phyloP scores from a whole-genome alignment of 2,113 vertebrate species.

The Sigmodon hispidus region DNA sequence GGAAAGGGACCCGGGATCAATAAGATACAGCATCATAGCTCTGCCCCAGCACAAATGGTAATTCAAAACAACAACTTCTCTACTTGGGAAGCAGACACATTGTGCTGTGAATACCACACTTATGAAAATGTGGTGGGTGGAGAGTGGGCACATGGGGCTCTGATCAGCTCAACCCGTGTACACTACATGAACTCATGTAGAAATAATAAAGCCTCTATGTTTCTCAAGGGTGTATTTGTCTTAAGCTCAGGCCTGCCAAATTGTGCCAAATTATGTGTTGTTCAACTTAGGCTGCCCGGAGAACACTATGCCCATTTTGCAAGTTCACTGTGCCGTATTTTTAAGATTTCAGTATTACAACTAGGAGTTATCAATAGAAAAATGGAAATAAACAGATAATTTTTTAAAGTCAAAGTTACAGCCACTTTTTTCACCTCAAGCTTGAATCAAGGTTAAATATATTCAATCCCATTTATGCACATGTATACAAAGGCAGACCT shows the following conservation, averaged over 20 bases:
- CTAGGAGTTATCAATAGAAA: constrained; percentile 69
- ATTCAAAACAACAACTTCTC: constrained; percentile 67
- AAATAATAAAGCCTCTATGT: constrained; percentile 83
- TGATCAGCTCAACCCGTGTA: constrained; percentile 45
- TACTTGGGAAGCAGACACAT: constrained; percentile 31
- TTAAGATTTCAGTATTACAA: constrained; percentile 71
- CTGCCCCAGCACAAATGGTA: constrained; percentile 50
- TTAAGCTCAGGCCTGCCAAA: constrained; percentile 75
- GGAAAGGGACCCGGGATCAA: no score
- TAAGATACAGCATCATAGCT: constrained; percentile 60
- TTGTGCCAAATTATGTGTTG: constrained; percentile 83
- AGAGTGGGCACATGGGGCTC: constrained; percentile 47
- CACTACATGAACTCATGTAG: constrained; percentile 59
- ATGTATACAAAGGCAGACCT: background rate
- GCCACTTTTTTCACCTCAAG: constrained; percentile 49
- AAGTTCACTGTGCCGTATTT: constrained; percentile 76
- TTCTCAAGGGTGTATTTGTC: constrained; percentile 77
- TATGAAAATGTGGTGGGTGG: constrained; percentile 65
- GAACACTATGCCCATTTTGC: constrained; percentile 84
- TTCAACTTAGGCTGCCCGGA: constrained; percentile 77
- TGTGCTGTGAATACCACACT: constrained; percentile 62
- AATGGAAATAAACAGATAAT: constrained; percentile 75
- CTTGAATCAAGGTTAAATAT: constrained; percentile 40
- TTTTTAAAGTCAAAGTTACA: constrained; percentile 49
- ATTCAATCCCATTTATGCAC: background rate